phyloP scores from a whole-genome alignment of 2,113 vertebrate species.

The Rattus norvegicus region GRCr8 NC_086021.1:173543001-173543500 shows the following conservation, averaged over 20 bases:
- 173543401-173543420: neutral
- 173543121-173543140: slow-evolving; percentile 96
- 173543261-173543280: neutral
- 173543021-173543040: slow-evolving; percentile 95
- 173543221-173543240: neutral
- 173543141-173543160: slow-evolving; percentile 94
- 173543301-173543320: neutral
- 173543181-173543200: neutral
- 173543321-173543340: neutral
- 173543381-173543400: neutral
- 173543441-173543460: neutral
- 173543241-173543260: neutral
- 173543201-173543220: neutral
- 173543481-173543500: no score
- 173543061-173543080: slow-evolving; percentile 97
- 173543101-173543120: slow-evolving; percentile 97
- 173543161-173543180: slow-evolving; percentile 88
- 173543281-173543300: neutral
- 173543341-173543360: neutral
- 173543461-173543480: neutral
- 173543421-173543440: neutral
- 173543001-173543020: slow-evolving; percentile 96
- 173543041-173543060: slow-evolving; percentile 93
- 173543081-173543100: slow-evolving; percentile 99
- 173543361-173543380: neutral